phyloP scores from a whole-genome alignment of 2,888 invertebrate genomes.

The Aporophyla lueneburgensis region DNA sequence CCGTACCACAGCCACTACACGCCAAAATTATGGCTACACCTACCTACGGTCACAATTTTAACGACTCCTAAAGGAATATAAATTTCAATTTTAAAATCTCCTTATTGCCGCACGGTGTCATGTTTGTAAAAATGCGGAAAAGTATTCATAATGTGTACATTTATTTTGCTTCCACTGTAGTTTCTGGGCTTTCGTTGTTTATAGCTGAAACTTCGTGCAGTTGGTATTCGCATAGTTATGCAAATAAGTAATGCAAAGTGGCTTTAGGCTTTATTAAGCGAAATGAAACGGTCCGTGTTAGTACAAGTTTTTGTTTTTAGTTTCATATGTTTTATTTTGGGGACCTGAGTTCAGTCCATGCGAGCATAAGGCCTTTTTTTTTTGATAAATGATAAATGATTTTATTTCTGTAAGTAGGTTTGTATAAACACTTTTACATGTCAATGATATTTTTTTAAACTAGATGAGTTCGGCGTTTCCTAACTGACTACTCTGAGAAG shows the following conservation, averaged over 20 bases:
- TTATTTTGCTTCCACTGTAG: constrained; percentile 57
- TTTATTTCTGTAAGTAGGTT: no score
- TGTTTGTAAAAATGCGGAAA: constrained; percentile 64
- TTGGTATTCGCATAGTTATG: constrained; percentile 46
- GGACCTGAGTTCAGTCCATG: background rate
- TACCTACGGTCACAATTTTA: constrained; percentile 71
- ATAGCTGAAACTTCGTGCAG: constrained; percentile 35
- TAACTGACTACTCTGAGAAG: no score
- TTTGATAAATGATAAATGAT: no score
- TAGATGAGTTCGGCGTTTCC: no score
- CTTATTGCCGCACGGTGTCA: constrained; percentile 69
- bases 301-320: background rate
- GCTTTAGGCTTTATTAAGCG: constrained; percentile 34
- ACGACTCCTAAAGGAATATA: constrained; percentile 82
- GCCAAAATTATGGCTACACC: constrained; percentile 57
- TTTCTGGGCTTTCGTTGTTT: constrained; percentile 42
- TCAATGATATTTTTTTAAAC: no score
- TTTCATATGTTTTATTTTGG: background rate
- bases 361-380: no score
- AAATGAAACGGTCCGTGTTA: constrained; percentile 23
- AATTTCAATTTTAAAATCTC: constrained; percentile 86
- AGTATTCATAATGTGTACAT: constrained; percentile 61
- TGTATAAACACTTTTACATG: no score
- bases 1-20: constrained; percentile 46
- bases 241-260: constrained; percentile 38